Percentiles rank a stretch among this genome's conserved stretches.
These are phyloP conservation scores for Drosophila nigricruria DNA, from an alignment of 2,888 invertebrate species.

Conservation along the genomic window DNA sequence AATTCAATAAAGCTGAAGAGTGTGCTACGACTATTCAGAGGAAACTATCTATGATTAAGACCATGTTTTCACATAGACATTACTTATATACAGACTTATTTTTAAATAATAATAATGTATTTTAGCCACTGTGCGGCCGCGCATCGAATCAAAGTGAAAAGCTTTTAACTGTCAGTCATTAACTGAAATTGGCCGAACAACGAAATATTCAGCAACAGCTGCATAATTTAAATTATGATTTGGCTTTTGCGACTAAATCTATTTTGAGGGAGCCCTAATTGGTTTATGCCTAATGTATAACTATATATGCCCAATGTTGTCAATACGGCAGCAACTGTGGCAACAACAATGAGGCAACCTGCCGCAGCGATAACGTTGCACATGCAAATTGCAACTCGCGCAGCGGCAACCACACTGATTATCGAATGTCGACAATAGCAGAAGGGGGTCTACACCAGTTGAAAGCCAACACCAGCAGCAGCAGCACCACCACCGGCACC, in stretches of 20 bases:
- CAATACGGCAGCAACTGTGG: conserved; percentile 7
- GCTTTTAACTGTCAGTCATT: conserved; percentile 24
- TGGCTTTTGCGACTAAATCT: conserved; percentile 61
- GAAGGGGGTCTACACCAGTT: conserved; percentile 10
- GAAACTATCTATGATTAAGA: background rate
- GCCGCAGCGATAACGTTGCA: conserved; percentile 28
- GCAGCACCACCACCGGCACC: conserved; percentile 29
- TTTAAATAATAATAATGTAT: background rate
- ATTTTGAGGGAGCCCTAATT: conserved; percentile 61
- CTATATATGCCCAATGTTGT: conserved; percentile 25
- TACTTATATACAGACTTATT: background rate
- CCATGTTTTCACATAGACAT: background rate
- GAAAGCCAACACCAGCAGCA: conserved; percentile 27
- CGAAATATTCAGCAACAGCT: conserved; percentile 29
- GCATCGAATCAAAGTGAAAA: conserved; percentile 20
- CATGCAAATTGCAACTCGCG: conserved; percentile 68
- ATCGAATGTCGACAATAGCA: conserved; percentile 56
- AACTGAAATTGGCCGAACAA: conserved; percentile 15
- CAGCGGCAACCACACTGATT: conserved; percentile 64
- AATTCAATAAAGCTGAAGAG: conserved; percentile 8
- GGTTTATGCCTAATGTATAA: conserved; percentile 50
- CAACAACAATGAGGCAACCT: conserved; percentile 15
- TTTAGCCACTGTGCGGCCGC: background rate
- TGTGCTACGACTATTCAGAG: background rate
- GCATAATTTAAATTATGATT: conserved; percentile 74